A percentile compares a stretch with the other conserved stretches of the same genome.
These are phyloP conservation scores for Julus scandinavius DNA, from an alignment of 2,888 invertebrate genomes.

Conservation along the genomic window DNA sequence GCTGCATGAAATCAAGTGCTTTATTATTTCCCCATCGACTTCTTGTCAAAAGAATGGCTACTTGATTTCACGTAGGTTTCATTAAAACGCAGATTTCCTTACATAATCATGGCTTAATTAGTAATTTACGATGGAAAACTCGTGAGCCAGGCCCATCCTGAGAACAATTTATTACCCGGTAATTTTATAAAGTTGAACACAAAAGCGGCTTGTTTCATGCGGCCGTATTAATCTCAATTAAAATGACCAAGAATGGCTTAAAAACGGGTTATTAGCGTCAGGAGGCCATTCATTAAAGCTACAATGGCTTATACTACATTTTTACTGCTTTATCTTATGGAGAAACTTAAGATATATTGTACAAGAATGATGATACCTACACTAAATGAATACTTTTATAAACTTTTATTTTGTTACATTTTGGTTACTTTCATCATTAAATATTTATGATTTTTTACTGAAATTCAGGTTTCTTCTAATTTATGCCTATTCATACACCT, in stretches of 20 bases:
- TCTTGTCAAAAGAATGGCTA: constrained; percentile 23
- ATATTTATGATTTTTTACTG: too few relatives aligned
- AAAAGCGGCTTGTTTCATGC: constrained; percentile 28
- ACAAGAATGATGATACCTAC: too few relatives aligned
- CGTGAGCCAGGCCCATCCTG: neutral
- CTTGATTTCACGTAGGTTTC: constrained; percentile 44
- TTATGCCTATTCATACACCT: too few relatives aligned
- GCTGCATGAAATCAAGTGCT: constrained; percentile 3
- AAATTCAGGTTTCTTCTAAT: too few relatives aligned
- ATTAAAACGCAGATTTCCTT: constrained; percentile 31
- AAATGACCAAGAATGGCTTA: constrained; percentile 36
- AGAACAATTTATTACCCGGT: constrained; percentile 22
- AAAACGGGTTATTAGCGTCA: constrained; percentile 39
- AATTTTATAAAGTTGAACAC: constrained; percentile 35
- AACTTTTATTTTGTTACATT: too few relatives aligned
- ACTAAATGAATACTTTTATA: too few relatives aligned
- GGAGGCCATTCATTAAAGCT: neutral
- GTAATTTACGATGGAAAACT: constrained; percentile 6
- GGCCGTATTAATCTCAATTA: constrained; percentile 42
- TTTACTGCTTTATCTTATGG: neutral
- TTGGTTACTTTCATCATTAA: too few relatives aligned
- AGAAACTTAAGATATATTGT: neutral
- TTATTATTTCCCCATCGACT: constrained; percentile 42
- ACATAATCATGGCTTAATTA: constrained; percentile 39
- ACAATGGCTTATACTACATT: neutral